Evolutionary conservation across 2,113 vertebrate species (phyloP), one percentile per base, ranked within the genome.

Genomic region (Muscicapa adusta): DNA sequence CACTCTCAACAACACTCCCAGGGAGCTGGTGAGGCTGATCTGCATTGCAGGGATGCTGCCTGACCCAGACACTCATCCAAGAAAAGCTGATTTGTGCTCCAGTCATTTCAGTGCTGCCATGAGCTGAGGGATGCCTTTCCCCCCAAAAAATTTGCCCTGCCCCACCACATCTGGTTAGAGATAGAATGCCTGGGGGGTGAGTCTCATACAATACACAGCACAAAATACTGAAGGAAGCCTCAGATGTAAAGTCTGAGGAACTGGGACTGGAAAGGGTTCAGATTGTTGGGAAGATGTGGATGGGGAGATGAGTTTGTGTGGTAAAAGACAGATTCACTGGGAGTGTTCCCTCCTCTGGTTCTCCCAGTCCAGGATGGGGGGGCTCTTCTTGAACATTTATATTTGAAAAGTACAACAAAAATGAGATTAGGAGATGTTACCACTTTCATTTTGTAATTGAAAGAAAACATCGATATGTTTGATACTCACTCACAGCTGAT

Each of bases 401-500:
- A 18, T 66, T 54, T 60, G 42, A 71, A 87, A 70, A 77, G 29
- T 4, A 16, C 33, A 54, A 42, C 11, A 50, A n/a, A 75, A 88
- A 77, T 23, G 24, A 10, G 20, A 68, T 88, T 51, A 86, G 65
- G 42, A 78, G 23, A 58, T 57, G 68, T 86, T 93, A 58, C 18
- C 36, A 33, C 48, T 76, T 88, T n/a, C 10, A 60, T 91, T 89
- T 85, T 60, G 22, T 61, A 83, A 70, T 34, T 68, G 57, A 74
- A 88, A 83, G 31, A 17, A 26, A 81, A 25, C 26, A 26, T 54
- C 53, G 40, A 25, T 74, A n/a, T 36, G 70, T 84, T 76, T 23
- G 43, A 79, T 93, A 88, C 26, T 79, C 19, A 10, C 45, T 95
- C 38, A 47, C 60, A 88, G 88, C 42, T 77, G 72, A 93, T 89